These are phyloP conservation scores for Brachyptera putata DNA, from an alignment of 2,888 invertebrate species.

Conservation along the genomic window DNA sequence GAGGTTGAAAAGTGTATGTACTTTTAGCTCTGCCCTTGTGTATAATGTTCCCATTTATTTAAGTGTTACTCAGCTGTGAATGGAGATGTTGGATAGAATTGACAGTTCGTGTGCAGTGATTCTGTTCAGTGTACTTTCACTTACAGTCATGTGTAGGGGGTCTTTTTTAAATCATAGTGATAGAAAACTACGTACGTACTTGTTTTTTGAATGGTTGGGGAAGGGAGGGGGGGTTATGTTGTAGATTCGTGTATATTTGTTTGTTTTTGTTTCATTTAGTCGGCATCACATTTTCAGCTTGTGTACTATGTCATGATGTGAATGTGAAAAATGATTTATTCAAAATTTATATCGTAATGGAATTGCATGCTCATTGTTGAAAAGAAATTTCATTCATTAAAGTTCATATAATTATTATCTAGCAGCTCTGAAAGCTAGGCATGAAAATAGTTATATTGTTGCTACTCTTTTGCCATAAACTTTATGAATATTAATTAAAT, in stretches of 20 bases:
- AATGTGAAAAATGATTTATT: not conserved
- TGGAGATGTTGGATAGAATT: no score
- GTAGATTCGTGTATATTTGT: conserved; percentile 18
- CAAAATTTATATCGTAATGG: not conserved
- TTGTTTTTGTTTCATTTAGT: not conserved
- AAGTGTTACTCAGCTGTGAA: no score
- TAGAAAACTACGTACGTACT: no score
- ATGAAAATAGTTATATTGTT: not conserved
- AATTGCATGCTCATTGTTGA: not conserved
- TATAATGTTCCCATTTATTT: no score
- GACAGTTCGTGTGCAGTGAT: no score
- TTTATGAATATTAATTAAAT: conserved; percentile 3
- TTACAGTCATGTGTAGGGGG: no score
- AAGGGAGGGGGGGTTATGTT: conserved; percentile 13
- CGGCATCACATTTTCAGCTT: conserved; percentile 16
- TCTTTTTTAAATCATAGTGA: no score
- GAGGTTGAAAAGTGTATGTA: no score
- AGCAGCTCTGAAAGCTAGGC: no score
- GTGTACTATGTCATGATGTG: conserved; percentile 12
- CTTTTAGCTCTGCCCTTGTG: no score
- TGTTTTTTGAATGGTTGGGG: not conserved
- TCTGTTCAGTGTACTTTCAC: no score
- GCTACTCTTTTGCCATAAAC: conserved; percentile 3
- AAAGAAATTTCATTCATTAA: not conserved
- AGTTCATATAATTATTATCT: not conserved